Evolutionary conservation across 2,113 vertebrate species (phyloP).

Genomic region (Choloepus hoffmanni): DNA sequence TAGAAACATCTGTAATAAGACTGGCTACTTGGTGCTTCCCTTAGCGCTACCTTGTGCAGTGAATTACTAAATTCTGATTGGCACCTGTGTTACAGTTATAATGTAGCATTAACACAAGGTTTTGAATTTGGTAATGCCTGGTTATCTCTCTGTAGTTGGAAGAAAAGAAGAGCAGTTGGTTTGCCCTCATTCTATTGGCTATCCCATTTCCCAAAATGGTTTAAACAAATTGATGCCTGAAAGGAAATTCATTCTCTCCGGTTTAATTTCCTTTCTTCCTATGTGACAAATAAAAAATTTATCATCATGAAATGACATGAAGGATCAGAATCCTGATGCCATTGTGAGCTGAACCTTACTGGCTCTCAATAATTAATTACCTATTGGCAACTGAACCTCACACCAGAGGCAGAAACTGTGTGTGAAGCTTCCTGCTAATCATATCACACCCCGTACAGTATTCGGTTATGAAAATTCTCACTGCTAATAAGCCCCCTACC

Average conservation of each 20-base stretch:
- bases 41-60: too few relatives aligned
- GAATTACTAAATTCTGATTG: not conserved
- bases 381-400: constrained; percentile 21
- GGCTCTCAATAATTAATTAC: constrained; percentile 61
- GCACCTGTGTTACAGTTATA: not conserved
- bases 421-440: constrained; percentile 29
- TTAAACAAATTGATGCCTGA: not conserved
- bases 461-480: not conserved
- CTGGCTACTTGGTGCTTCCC: not conserved
- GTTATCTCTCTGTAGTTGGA: not conserved
- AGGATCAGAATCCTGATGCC: not conserved
- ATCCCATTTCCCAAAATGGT: not conserved
- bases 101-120: not conserved
- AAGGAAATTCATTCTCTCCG: not conserved
- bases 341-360: not conserved
- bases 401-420: constrained; percentile 46
- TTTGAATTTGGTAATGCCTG: not conserved
- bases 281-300: not conserved
- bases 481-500: constrained; percentile 30
- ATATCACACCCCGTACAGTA: not conserved
- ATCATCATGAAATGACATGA: constrained; percentile 8
- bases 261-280: not conserved
- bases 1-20: not conserved
- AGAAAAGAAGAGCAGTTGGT: not conserved
- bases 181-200: not conserved